Percentiles rank a stretch among this genome's conserved stretches.
Conservation (phyloP, 2,113 vertebrate species). For the Planiliza haematocheilus region DNA sequence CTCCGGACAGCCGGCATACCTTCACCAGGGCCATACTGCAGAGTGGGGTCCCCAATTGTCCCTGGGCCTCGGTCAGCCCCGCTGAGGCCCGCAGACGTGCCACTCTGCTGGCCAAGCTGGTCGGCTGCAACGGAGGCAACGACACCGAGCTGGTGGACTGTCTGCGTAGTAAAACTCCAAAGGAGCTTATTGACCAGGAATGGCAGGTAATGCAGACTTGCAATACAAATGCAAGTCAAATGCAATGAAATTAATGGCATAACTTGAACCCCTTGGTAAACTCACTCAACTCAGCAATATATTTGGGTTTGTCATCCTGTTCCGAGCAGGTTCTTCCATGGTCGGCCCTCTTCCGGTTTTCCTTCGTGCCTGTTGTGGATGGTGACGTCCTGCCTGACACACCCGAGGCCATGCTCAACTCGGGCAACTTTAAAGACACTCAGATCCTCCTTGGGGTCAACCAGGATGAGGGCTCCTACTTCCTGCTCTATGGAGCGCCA, state of each 20-base stretch:
- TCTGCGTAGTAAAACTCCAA: constrained; percentile 82
- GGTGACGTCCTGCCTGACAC: constrained; percentile 88
- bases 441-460: constrained; percentile 91
- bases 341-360: constrained; percentile 88
- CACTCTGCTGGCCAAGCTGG: constrained; percentile 80
- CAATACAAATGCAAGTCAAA: no score
- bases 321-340: constrained; percentile 74
- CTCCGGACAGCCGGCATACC: constrained; percentile 84
- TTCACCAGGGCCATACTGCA: constrained; percentile 91
- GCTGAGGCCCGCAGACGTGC: constrained; percentile 88
- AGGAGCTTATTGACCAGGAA: constrained; percentile 89
- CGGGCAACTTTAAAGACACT: constrained; percentile 86
- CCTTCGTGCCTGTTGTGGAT: constrained; percentile 92
- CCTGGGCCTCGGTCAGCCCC: constrained; percentile 88
- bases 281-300: no score
- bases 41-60: constrained; percentile 90
- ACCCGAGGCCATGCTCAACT: constrained; percentile 87
- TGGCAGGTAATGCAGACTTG: constrained; percentile 81
- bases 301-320: neutral
- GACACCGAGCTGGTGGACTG: constrained; percentile 89
- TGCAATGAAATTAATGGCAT: no score
- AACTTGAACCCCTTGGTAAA: no score
- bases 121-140: constrained; percentile 87
- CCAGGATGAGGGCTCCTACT: constrained; percentile 92
- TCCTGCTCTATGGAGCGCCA: constrained; percentile 91